These are phyloP conservation scores for Diorhabda elongata DNA, from an alignment of 1,140 invertebrate species.

Conservation along the genomic window DNA sequence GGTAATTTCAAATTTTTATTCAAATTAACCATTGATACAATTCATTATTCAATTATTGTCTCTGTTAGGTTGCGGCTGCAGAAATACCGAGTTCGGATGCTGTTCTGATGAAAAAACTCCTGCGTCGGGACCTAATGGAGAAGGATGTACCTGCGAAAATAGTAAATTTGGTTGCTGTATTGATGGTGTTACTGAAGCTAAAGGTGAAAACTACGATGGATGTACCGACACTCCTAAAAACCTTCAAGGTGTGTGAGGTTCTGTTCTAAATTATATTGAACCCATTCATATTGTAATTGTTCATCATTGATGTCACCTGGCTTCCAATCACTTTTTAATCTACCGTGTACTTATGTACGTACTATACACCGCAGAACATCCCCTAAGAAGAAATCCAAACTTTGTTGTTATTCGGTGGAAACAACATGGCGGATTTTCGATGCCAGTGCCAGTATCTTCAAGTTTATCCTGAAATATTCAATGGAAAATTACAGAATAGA, in stretches of 20 bases:
- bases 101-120: slow-evolving; percentile 78
- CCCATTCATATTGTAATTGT: too few relatives aligned
- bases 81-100: slow-evolving; percentile 75
- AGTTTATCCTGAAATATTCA: too few relatives aligned
- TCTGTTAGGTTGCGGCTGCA: slow-evolving; percentile 71
- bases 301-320: too few relatives aligned
- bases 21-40: neutral
- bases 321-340: too few relatives aligned
- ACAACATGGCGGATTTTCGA: too few relatives aligned
- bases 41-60: neutral
- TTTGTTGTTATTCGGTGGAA: too few relatives aligned
- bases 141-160: slow-evolving; percentile 73
- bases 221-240: slow-evolving; percentile 62
- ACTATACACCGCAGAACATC: too few relatives aligned
- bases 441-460: too few relatives aligned
- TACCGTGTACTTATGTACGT: too few relatives aligned
- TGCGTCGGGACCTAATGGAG: slow-evolving; percentile 64
- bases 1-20: slow-evolving; percentile 43
- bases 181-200: slow-evolving; percentile 74
- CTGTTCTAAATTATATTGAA: too few relatives aligned
- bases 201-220: slow-evolving; percentile 77
- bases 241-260: slow-evolving; percentile 23
- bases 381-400: too few relatives aligned
- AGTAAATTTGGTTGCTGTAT: slow-evolving; percentile 82
- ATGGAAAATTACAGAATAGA: too few relatives aligned